A percentile compares a stretch with the other conserved stretches of the same genome.
phyloP scores from a whole-genome alignment of 2,888 invertebrate genomes.

The Euplagia quadripunctaria region DNA sequence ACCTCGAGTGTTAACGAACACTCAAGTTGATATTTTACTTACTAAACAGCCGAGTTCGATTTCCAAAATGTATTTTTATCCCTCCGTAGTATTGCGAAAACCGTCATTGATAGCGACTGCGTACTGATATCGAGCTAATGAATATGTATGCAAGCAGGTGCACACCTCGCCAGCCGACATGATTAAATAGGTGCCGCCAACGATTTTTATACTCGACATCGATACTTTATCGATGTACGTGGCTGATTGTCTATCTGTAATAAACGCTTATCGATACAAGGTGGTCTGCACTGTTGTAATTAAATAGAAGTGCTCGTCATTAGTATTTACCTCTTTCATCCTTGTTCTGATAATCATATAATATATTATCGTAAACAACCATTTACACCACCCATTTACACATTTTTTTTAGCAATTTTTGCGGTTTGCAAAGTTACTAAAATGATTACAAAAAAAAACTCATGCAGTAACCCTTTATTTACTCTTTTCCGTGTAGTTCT shows the following conservation, averaged over 20 bases:
- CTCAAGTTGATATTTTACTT: no score
- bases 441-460: neutral
- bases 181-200: constrained; percentile 84
- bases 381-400: neutral
- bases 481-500: no score
- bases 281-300: constrained; percentile 50
- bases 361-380: neutral
- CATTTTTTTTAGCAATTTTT: neutral
- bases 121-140: constrained; percentile 78
- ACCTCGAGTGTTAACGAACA: constrained; percentile 33
- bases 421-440: neutral
- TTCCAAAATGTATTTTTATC: constrained; percentile 51
- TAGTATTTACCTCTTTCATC: constrained; percentile 40
- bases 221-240: constrained; percentile 68
- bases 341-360: neutral
- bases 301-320: constrained; percentile 42
- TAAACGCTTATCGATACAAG: constrained; percentile 54
- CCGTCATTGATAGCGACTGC: constrained; percentile 78
- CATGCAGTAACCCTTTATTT: neutral
- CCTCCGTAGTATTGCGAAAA: constrained; percentile 66
- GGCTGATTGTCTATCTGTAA: constrained; percentile 65
- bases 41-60: constrained; percentile 49
- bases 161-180: constrained; percentile 62
- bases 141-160: constrained; percentile 86
- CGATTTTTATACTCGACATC: constrained; percentile 79